Base-by-base conservation (phyloP, 2,797 vertebrate genomes). In the Eidolon dupreanum region DNA sequence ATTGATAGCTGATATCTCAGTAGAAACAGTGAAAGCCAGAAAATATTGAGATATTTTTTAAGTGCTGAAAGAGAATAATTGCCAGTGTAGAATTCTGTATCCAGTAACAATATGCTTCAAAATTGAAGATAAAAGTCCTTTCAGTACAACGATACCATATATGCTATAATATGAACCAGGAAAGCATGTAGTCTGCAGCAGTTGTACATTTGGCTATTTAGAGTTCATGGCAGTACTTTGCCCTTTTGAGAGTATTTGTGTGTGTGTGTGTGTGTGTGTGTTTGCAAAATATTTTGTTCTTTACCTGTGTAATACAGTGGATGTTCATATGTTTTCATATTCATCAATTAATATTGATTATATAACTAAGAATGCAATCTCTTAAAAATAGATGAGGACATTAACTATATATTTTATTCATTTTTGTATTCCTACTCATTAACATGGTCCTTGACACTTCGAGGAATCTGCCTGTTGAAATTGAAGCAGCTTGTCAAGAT, bases 271-370 rank as follows among this genome's bases (percentile, higher is more conserved):
- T 33, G 33, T 33, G 26, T 86, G 38, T 89, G 22, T 94, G 17
- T 97, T 73, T 93, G 94, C 15, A 92, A 55, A 70, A 73, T 92
- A 96, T 92, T 85, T 96, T 95, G 63, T 93, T 93, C 71, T 94
- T 97, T 88, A 85, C 70, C 31, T 12, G 95, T 95, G 46, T 96
- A 81, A 94, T 41, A 73, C 24, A 73, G 20, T 89, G 59, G 41
- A 20, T 95, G 38, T 90, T 95, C 66, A 24, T 94, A 55, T 75
- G 38, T 97, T 96, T 97, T 96, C 12, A 26, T 77, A 61, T 49
- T 87, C 19, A 36, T 82, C 70, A 68, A 46, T 95, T 96, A 94
- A 87, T 81, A 65, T 81, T 86, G n/a, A 12, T 93, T 82, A 59
- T 75, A 53, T 86, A 97, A 86, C 43, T 87, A 70, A 96, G 68